Conservation (phyloP, 2,113 vertebrate species). For the Heterotis niloticus region DNA sequence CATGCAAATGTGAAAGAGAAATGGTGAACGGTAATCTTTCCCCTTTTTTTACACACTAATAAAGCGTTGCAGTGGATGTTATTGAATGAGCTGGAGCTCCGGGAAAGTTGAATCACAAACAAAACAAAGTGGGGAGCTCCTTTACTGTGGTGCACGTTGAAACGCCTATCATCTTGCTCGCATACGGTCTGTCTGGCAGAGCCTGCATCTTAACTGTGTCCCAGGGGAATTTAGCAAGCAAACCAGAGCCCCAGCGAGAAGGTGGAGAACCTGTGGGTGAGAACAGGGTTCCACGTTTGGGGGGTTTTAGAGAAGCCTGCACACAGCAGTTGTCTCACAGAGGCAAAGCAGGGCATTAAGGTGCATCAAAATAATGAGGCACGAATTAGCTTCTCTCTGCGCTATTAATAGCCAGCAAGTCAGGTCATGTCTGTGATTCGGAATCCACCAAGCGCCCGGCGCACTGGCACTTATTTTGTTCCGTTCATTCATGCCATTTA, state of each 20-base stretch:
- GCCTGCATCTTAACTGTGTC: not conserved
- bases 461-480: not conserved
- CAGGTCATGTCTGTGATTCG: slow-evolving; percentile 18
- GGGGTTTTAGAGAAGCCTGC: not conserved
- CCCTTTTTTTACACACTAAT: not conserved
- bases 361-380: slow-evolving; percentile 18
- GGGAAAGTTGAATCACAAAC: not conserved
- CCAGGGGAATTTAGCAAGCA: not conserved
- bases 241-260: not conserved
- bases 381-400: slow-evolving; percentile 27
- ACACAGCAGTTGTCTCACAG: not conserved
- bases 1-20: not conserved
- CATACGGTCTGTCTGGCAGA: not conserved
- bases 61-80: not conserved
- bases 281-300: too few species aligned
- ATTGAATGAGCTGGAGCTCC: not conserved
- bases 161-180: not conserved
- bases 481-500: not conserved
- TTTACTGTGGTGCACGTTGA: too few species aligned
- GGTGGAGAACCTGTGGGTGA: not conserved
- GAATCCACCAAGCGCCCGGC: not conserved
- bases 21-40: not conserved
- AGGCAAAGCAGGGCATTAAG: not conserved
- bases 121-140: not conserved
- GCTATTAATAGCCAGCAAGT: slow-evolving; percentile 30